Evolutionary conservation across 2,797 vertebrate genomes (phyloP).

Genomic region (Mus caroli): DNA sequence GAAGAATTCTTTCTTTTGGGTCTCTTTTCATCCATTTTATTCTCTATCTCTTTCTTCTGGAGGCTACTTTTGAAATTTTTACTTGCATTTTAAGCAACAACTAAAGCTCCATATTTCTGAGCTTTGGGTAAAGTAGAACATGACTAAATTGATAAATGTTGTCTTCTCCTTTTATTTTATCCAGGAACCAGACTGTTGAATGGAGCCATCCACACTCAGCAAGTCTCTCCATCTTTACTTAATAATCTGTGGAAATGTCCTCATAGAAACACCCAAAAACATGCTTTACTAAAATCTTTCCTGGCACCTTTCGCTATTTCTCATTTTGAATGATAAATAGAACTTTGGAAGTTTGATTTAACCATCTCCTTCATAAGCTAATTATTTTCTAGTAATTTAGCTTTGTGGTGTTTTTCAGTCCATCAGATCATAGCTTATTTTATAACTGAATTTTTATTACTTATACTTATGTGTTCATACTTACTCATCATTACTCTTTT

Average conservation of each 20-base stretch:
- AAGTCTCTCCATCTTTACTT: not conserved
- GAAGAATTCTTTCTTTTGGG: not conserved
- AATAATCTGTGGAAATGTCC: not conserved
- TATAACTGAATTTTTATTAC: slow-evolving; percentile 43
- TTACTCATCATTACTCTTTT: not conserved
- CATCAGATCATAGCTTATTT: slow-evolving; percentile 6
- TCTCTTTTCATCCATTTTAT: slow-evolving; percentile 1
- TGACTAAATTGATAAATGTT: not conserved
- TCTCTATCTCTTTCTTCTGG: not conserved
- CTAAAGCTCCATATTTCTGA: not conserved
- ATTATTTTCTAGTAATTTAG: slow-evolving; percentile 13
- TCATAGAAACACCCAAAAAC: not conserved
- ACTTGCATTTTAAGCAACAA: not conserved
- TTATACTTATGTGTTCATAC: not conserved
- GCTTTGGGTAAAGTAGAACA: not conserved
- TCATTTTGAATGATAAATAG: not conserved
- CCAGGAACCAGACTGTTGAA: not conserved
- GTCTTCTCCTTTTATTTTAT: not conserved
- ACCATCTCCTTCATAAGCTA: not conserved
- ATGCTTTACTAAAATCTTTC: not conserved
- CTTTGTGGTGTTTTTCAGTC: not conserved
- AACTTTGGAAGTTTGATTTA: slow-evolving; percentile 6
- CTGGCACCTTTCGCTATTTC: not conserved
- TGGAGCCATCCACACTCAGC: too few relatives aligned
- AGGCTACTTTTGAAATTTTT: slow-evolving; percentile 1